These are phyloP conservation scores for Odontocerum albicorne DNA, from an alignment of 2,888 invertebrate species.

Conservation along the genomic window DNA sequence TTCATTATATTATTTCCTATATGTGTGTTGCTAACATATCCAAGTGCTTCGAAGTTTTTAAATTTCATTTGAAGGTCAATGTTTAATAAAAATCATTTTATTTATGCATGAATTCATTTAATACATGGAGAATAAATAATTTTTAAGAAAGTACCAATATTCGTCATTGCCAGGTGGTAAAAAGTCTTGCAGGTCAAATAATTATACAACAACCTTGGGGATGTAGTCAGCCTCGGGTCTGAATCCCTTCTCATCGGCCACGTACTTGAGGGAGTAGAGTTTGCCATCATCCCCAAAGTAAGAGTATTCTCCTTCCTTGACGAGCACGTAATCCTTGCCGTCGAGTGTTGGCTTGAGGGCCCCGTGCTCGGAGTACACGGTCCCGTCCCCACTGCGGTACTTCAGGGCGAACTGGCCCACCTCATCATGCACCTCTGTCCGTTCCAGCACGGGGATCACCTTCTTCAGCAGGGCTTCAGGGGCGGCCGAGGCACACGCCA, in stretches of 20 bases:
- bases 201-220: conserved; percentile 31
- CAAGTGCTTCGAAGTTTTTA: too few relatives aligned
- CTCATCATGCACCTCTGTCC: conserved; percentile 31
- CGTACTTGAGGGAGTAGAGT: conserved; percentile 30
- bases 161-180: too few relatives aligned
- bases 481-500: neutral
- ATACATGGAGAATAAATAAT: too few relatives aligned
- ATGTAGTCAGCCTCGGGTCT: conserved; percentile 32
- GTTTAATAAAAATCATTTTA: too few relatives aligned
- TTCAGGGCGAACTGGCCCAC: conserved; percentile 31
- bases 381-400: conserved; percentile 31
- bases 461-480: conserved; percentile 8
- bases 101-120: too few relatives aligned
- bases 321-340: conserved; percentile 32
- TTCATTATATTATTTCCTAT: too few relatives aligned
- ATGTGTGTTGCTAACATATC: too few relatives aligned
- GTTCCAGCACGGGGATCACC: conserved; percentile 26
- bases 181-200: too few relatives aligned
- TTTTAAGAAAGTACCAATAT: too few relatives aligned
- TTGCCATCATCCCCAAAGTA: conserved; percentile 29
- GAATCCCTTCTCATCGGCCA: conserved; percentile 33
- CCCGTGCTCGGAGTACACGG: conserved; percentile 25
- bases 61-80: too few relatives aligned
- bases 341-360: conserved; percentile 31
- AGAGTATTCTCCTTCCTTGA: conserved; percentile 30